Evolutionary conservation across 2,113 vertebrate species (phyloP).

Genomic region (Jaculus jaculus): DNA sequence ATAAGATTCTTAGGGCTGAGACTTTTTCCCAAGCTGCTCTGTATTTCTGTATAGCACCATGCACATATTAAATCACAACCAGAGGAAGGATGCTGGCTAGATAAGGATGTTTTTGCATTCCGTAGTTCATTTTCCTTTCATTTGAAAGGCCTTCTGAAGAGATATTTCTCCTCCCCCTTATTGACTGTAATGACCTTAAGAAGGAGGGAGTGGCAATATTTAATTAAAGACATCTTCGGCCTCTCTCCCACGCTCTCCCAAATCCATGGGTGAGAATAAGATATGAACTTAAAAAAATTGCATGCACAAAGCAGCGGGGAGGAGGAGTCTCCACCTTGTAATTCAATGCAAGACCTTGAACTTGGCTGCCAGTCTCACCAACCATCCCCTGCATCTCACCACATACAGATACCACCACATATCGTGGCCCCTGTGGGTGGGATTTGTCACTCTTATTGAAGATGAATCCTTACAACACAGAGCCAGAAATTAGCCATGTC

Average conservation of each 20-base stretch:
- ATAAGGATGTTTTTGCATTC: slow-evolving; percentile 60
- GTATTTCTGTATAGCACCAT: slow-evolving; percentile 41
- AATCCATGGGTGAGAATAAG: slow-evolving; percentile 36
- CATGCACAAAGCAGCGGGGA: not conserved
- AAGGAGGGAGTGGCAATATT: slow-evolving; percentile 57
- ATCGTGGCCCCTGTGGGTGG: not conserved
- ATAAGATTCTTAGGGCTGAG: slow-evolving; percentile 67
- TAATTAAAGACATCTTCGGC: slow-evolving; percentile 48
- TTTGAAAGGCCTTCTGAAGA: slow-evolving; percentile 49
- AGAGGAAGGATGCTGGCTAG: slow-evolving; percentile 41
- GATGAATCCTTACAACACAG: not conserved
- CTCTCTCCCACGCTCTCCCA: not conserved
- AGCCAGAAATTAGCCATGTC: not conserved
- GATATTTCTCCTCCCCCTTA: slow-evolving; percentile 65
- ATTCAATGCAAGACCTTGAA: not conserved
- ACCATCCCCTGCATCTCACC: not conserved
- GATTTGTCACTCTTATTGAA: not conserved
- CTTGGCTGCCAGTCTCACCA: not conserved
- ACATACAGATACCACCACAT: not conserved
- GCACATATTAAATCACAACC: slow-evolving; percentile 59
- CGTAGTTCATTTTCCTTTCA: slow-evolving; percentile 42
- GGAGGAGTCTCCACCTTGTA: not conserved
- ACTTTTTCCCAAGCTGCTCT: slow-evolving; percentile 69
- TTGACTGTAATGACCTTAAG: slow-evolving; percentile 61
- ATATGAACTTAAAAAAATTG: not conserved